Percentiles rank a stretch among this genome's conserved stretches.
These are phyloP conservation scores for Imbricaverruca yamaguchii DNA, from an alignment of 2,888 invertebrate species.

Conservation along the genomic window DNA sequence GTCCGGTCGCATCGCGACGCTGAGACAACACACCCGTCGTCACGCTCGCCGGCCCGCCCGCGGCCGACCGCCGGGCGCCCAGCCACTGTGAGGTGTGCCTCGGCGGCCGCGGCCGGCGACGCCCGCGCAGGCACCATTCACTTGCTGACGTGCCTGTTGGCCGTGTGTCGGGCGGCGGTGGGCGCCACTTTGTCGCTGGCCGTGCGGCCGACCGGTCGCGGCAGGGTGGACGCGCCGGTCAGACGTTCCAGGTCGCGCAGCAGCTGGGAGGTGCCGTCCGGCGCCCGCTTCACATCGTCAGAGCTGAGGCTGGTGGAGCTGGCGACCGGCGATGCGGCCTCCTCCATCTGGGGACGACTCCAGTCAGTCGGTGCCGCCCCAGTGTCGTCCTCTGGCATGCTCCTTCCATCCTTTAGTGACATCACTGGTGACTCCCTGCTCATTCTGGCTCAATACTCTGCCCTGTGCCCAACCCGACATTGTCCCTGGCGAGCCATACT, in stretches of 20 bases:
- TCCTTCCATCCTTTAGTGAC: too few relatives aligned
- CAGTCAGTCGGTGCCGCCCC: too few relatives aligned
- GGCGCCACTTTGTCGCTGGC: background rate
- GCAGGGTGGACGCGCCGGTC: background rate
- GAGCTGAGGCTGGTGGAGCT: slow-evolving; percentile 14
- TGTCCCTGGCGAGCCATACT: too few relatives aligned
- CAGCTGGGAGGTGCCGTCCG: background rate
- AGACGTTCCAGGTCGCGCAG: slow-evolving; percentile 5
- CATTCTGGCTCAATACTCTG: too few relatives aligned
- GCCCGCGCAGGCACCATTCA: background rate
- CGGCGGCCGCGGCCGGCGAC: too few relatives aligned
- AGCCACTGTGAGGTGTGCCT: too few relatives aligned
- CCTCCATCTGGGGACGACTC: background rate
- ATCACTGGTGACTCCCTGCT: too few relatives aligned
- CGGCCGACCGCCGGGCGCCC: background rate
- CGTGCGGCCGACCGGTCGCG: background rate
- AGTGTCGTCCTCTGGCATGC: too few relatives aligned
- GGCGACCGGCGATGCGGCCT: background rate
- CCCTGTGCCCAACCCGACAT: too few relatives aligned
- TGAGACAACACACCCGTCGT: too few relatives aligned
- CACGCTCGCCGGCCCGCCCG: background rate
- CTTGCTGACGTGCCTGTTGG: slow-evolving; percentile 15
- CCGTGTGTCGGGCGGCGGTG: background rate
- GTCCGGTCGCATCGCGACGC: too few relatives aligned
- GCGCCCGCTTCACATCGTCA: background rate